Conservation (phyloP, 2,797 vertebrate species). For the Hemibagrus guttatus region DNA sequence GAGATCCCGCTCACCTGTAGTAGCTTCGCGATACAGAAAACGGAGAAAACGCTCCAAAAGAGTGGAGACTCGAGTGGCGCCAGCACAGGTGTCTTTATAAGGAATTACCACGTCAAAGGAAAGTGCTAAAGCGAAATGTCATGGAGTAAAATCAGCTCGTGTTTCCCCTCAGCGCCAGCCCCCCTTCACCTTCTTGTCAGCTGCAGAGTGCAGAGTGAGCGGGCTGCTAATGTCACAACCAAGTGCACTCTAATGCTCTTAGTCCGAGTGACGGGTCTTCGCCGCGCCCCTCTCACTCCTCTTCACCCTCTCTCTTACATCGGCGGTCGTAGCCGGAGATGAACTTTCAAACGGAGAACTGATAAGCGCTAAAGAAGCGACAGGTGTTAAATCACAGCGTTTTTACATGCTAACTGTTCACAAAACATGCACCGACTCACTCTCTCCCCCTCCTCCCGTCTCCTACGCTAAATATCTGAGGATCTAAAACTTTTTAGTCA, state of each 20-base stretch:
- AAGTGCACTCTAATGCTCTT: slow-evolving; percentile 66
- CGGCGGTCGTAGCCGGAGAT: too few relatives aligned
- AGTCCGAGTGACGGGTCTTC: slow-evolving; percentile 41
- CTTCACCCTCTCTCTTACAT: neutral
- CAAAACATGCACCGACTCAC: neutral
- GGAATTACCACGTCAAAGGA: neutral
- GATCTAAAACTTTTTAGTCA: neutral
- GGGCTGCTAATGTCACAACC: slow-evolving; percentile 63
- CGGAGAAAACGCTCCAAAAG: slow-evolving; percentile 9
- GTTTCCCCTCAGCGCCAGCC: neutral
- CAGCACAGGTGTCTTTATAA: slow-evolving; percentile 2
- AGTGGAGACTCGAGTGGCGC: neutral
- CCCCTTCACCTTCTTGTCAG: slow-evolving; percentile 48
- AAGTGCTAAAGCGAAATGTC: slow-evolving; percentile 2
- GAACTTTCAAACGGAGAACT: too few relatives aligned
- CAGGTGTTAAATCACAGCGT: neutral
- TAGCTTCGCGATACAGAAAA: slow-evolving; percentile 8
- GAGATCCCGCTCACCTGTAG: slow-evolving; percentile 3
- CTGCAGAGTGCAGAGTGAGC: slow-evolving; percentile 24
- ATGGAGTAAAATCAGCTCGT: neutral
- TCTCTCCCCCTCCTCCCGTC: slow-evolving; percentile 15
- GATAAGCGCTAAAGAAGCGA: neutral
- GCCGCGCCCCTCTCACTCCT: slow-evolving; percentile 24
- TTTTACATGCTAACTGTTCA: neutral
- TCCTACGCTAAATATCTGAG: neutral